Evolutionary conservation across 2,888 invertebrate species (phyloP).

Genomic region (Invenusta paracnida): DNA sequence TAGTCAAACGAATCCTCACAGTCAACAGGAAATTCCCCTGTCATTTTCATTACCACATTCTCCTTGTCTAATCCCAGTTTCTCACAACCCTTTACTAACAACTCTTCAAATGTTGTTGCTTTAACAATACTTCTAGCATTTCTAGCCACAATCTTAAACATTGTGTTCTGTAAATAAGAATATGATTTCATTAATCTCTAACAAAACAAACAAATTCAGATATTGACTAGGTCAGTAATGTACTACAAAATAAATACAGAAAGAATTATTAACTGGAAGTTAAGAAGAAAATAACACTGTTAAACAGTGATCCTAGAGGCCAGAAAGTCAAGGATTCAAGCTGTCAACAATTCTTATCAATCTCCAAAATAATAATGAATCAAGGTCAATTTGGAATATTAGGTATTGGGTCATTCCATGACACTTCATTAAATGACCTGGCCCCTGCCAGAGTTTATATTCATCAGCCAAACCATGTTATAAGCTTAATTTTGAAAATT

Average conservation of each 20-base stretch:
- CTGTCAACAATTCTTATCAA: background rate
- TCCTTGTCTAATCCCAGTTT: background rate
- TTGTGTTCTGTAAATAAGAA: background rate
- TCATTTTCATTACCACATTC: background rate
- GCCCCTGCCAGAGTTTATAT: too few species aligned
- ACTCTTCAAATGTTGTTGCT: background rate
- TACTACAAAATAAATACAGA: background rate
- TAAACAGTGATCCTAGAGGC: background rate
- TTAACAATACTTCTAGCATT: background rate
- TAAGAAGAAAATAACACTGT: background rate
- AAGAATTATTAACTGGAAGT: background rate
- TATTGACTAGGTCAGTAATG: background rate
- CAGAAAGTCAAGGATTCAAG: background rate
- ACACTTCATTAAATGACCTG: too few species aligned
- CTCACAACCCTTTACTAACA: conserved; percentile 25
- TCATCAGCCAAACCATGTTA: too few species aligned
- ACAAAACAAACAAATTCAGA: background rate
- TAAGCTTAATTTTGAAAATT: too few species aligned
- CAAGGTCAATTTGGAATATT: too few species aligned
- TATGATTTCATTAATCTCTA: background rate
- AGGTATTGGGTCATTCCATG: too few species aligned
- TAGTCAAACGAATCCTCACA: background rate
- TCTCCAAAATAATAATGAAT: too few species aligned
- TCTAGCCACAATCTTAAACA: background rate
- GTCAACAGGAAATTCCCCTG: background rate